Conservation (phyloP, 37 sponge, comb jelly and placozoan species). For the Spongilla lacustris region DNA sequence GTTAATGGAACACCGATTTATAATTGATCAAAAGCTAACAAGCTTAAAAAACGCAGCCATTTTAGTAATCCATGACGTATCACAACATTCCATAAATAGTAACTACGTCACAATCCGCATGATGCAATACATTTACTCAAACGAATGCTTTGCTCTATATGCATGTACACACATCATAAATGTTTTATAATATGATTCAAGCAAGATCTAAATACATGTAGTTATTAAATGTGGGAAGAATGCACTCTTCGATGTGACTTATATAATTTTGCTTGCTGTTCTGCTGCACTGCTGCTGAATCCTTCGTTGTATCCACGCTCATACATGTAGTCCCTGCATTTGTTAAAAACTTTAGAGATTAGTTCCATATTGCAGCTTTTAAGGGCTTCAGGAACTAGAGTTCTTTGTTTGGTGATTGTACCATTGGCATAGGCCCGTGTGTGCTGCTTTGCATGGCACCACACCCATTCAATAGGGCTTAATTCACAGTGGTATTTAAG, state of each 20-base stretch:
- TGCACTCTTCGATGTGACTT: neutral
- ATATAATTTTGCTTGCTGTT: conserved; percentile 12
- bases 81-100: too few species aligned
- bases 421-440: conserved; percentile 13
- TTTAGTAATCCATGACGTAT: too few species aligned
- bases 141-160: too few species aligned
- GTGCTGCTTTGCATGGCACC: conserved; percentile 16
- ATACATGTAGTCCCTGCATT: conserved; percentile 34
- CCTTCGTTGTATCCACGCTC: conserved; percentile 34
- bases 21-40: too few species aligned
- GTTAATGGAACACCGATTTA: too few species aligned
- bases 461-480: conserved; percentile 4
- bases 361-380: conserved; percentile 1
- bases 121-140: too few species aligned
- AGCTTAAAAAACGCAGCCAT: too few species aligned
- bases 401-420: neutral
- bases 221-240: neutral
- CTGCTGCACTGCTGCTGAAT: conserved; percentile 2
- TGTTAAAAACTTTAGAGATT: conserved; percentile 23
- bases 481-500: conserved; percentile 15
- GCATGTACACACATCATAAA: too few species aligned
- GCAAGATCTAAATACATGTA: too few species aligned
- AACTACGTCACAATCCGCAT: too few species aligned
- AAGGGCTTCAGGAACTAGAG: neutral
- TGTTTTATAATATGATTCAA: too few species aligned